Percentiles rank a stretch among this genome's conserved stretches.
Conservation (phyloP, 2,113 vertebrate genomes). For the Poeciliopsis turrubarensis region DNA sequence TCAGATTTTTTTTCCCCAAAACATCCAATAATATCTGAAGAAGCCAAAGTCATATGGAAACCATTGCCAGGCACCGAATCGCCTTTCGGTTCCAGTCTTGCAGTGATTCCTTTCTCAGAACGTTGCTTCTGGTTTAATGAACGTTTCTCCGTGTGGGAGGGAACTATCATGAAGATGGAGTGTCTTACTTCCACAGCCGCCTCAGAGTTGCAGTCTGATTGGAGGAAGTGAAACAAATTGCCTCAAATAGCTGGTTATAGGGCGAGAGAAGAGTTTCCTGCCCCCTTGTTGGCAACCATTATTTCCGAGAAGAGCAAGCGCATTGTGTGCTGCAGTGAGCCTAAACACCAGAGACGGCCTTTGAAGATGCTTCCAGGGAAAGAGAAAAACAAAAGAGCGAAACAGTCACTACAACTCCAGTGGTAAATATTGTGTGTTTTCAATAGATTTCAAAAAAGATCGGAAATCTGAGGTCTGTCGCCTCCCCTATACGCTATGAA, state of each 20-base stretch:
- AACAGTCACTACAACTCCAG: conserved; percentile 1
- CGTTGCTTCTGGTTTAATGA: conserved; percentile 57
- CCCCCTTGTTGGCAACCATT: conserved; percentile 70
- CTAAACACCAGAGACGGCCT: conserved; percentile 12
- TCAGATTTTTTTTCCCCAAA: background rate
- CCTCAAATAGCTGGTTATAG: conserved; percentile 76
- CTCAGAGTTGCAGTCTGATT: conserved; percentile 64
- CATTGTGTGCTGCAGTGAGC: conserved; percentile 15
- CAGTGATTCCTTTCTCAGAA: conserved; percentile 24
- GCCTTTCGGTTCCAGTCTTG: conserved; percentile 10
- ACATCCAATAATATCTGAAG: background rate
- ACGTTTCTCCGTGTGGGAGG: conserved; percentile 49
- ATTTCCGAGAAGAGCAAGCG: conserved; percentile 66
- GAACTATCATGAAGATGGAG: conserved; percentile 69
- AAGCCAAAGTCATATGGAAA: background rate
- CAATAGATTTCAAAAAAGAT: background rate
- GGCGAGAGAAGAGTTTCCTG: conserved; percentile 76
- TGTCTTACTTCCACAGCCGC: conserved; percentile 55
- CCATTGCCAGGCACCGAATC: background rate
- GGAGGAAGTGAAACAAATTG: conserved; percentile 75
- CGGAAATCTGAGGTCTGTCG: background rate
- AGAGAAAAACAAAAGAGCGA: conserved; percentile 18
- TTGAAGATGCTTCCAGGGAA: conserved; percentile 3
- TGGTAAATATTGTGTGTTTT: conserved; percentile 10
- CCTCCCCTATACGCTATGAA: background rate